Base-by-base conservation (phyloP, 2,113 vertebrate genomes). In the Centrocercus urophasianus region DNA sequence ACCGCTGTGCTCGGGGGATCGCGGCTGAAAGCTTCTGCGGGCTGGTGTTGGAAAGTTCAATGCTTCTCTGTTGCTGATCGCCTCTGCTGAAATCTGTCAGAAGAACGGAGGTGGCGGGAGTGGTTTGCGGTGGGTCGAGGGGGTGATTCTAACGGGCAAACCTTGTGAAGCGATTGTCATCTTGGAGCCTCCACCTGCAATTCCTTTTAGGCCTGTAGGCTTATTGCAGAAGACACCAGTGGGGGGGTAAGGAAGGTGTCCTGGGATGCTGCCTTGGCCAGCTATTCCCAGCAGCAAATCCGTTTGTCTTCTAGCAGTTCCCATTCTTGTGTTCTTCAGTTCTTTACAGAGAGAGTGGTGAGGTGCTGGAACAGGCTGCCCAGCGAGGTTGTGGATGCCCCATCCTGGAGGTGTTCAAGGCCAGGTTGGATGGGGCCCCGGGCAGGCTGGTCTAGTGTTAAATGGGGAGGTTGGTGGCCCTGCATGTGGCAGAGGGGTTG, bases 31-130 rank as follows among this genome's bases (percentile, higher is more conserved):
- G 34, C 72, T 22, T 7, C 43, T 40, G 59, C 27, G 45, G 0
- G 54, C 63, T 32, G 25, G 4, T 8, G 38, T 19, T 10, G 1
- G 0, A 2, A 32, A 38, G 47, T 19, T 36, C 27, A 14, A 0
- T 22, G 9, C 6, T n/a, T 18, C 56, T 45, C 56, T 11, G 27
- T 2, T 7, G 40, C 64, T 40, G 32, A 0, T 47, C 14, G 11
- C 27, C 52, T 28, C 27, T 30, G 8, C 25, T 72, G 79, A 27
- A 24, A 12, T 14, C 63, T 8, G 5, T 30, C 65, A 57, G 57
- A 6, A 61, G 69, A 86, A 40, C 1, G 30, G 36, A 80, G 36
- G 47, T 2, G 63, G 2, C 30, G 8, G 50, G 27, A 5, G 73
- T 63, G 14, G 30, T 57, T 32, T 50, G 27, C 40, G 20, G 0